Evolutionary conservation across 1,140 invertebrate genomes (phyloP), one percentile per base, ranked within the genome.

Genomic region (Condylostylus longicornis): DNA sequence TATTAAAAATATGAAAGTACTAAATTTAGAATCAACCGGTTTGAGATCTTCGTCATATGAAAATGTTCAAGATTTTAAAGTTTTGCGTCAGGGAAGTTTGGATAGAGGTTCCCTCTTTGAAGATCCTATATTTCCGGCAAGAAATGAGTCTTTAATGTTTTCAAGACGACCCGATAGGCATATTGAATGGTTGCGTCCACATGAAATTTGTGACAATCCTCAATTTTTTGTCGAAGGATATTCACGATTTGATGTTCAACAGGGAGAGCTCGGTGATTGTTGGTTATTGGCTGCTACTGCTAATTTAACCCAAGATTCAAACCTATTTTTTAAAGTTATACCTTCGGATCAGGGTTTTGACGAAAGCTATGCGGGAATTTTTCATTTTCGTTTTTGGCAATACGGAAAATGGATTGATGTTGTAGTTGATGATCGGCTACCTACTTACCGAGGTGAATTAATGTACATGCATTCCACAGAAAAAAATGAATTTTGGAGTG

Each of bases 241-340:
- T 55, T 87, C 86, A 12, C 69, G 94, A 44, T 98, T 98, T 66
- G 94, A 98, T 67, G 86, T 98, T 0, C 84, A 91, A 45, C 94
- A 98, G 64, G 94, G 94, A 41, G 89, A 95, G 68, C 65, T 98
- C 0, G 93, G 93, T 33, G 93, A 98, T 58, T 98, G 94, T 58
- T 98, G 94, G 94, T 66, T 98, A 1, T 62, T 98, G 44, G 94
- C 94, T 18, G 94, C 93, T 20, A 78, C 94, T 0, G 91, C 91
- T 4, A 96, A 94, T 63, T 66, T 98, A 18, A 96, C 93, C 0
- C 69, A 95, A 43, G 79, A 90, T 55, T 70, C 77, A 31, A 72
- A 76, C 47, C 59, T 97, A 33, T 95, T 98, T 62, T 79, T 84
- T 61, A 82, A 89, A 68, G 85, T 98, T 35, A 90, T 98, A 19